phyloP scores from a whole-genome alignment of 2,113 vertebrate species.

The Sterrhoptilus dennistouni region DNA sequence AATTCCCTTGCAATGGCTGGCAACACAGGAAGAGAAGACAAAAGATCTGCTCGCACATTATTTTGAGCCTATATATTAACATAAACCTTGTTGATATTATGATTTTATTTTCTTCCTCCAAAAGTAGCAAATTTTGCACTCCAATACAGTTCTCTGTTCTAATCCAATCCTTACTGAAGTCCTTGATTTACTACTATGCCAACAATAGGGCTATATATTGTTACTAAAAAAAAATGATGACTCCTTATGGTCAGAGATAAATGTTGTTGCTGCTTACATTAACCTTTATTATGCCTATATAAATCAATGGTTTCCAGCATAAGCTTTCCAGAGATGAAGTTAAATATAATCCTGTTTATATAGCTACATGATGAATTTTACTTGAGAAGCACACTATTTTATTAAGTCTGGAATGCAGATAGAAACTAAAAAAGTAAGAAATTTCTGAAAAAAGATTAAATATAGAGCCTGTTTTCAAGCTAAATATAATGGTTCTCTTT shows the following conservation, averaged over 20 bases:
- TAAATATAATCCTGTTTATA: neutral
- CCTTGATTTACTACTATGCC: neutral
- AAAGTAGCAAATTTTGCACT: neutral
- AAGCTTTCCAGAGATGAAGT: neutral
- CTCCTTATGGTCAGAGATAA: neutral
- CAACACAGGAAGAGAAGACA: neutral
- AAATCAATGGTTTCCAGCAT: constrained; percentile 3
- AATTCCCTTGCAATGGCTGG: neutral
- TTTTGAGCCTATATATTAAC: neutral
- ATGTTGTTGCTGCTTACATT: constrained; percentile 27
- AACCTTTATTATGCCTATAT: constrained; percentile 18
- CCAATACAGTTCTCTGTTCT: neutral
- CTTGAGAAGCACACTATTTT: neutral
- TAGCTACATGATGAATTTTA: neutral
- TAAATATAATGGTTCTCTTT: neutral
- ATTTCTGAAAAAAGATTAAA: neutral
- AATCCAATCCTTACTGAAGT: neutral
- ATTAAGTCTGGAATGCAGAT: neutral
- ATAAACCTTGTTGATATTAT: neutral
- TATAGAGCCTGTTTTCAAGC: neutral
- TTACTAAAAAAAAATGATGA: neutral
- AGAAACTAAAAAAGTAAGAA: neutral
- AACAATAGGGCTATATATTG: neutral
- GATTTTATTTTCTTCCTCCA: neutral
- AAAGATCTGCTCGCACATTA: neutral